phyloP scores from a whole-genome alignment of 1,140 invertebrate genomes.

The Neodiprion pinetum region DNA sequence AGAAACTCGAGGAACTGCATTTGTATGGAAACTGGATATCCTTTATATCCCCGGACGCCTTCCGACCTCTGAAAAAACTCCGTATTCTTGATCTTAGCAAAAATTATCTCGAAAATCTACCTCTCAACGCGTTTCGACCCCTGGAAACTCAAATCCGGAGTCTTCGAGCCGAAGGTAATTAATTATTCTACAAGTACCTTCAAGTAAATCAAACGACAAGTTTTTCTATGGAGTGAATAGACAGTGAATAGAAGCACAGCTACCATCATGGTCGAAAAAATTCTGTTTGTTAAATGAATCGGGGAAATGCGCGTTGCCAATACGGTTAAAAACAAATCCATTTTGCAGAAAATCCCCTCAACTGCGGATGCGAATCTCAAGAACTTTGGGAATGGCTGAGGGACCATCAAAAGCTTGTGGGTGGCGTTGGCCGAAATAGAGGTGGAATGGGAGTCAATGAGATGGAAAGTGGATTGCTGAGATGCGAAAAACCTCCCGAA shows the following conservation, averaged over 20 bases:
- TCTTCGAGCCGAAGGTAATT: conserved; percentile 72
- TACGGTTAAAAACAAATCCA: conserved; percentile 16
- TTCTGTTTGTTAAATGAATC: neutral
- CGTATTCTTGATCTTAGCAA: conserved; percentile 74
- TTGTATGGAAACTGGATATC: conserved; percentile 79
- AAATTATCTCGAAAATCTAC: conserved; percentile 79
- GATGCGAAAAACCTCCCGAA: conserved; percentile 81
- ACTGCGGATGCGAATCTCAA: conserved; percentile 79
- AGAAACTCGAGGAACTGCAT: conserved; percentile 71
- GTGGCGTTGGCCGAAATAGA: conserved; percentile 47
- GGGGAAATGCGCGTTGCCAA: neutral
- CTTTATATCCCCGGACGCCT: conserved; percentile 72
- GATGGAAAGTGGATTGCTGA: conserved; percentile 60
- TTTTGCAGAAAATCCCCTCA: conserved; percentile 77
- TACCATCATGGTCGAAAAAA: neutral
- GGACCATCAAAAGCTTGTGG: conserved; percentile 74
- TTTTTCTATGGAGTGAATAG: neutral
- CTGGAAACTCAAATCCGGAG: conserved; percentile 76
- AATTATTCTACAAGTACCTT: neutral
- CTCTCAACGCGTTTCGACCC: conserved; percentile 70
- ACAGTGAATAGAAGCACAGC: neutral
- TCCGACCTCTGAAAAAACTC: conserved; percentile 73
- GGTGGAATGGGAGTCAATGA: conserved; percentile 50
- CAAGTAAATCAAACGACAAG: neutral
- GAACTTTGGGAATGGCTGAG: conserved; percentile 83